phyloP scores from a whole-genome alignment of 2,797 vertebrate genomes.

The Neoniphon sammara region DNA sequence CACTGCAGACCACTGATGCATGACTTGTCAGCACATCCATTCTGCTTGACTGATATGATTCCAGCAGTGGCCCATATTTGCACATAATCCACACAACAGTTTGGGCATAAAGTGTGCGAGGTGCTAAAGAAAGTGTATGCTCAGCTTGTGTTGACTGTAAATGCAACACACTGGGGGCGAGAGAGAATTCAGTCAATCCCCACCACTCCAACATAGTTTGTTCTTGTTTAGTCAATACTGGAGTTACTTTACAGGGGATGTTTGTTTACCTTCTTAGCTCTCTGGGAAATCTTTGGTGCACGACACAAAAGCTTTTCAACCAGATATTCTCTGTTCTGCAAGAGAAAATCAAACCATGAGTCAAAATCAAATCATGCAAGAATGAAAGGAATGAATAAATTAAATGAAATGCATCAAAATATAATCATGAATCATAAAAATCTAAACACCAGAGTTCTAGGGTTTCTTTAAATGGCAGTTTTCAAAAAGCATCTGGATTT shows the following conservation, averaged over 20 bases:
- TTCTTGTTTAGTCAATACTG: conserved; percentile 68
- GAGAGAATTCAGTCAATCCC: conserved; percentile 45
- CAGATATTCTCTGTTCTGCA: conserved; percentile 97
- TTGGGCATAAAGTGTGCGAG: conserved; percentile 41
- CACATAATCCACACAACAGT: conserved; percentile 52
- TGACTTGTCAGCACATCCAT: conserved; percentile 35
- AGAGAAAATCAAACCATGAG: conserved; percentile 65
- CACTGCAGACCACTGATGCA: conserved; percentile 37
- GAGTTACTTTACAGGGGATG: conserved; percentile 50
- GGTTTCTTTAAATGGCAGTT: background rate
- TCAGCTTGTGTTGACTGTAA: conserved; percentile 70
- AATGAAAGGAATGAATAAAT: background rate
- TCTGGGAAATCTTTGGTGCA: conserved; percentile 95
- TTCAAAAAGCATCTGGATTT: background rate
- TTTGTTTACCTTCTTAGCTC: conserved; percentile 92
- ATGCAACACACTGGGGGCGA: conserved; percentile 53
- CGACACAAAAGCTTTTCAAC: conserved; percentile 94
- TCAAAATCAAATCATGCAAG: conserved; percentile 13
- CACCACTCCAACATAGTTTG: conserved; percentile 34
- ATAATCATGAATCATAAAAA: background rate
- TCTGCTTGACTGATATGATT: conserved; percentile 37
- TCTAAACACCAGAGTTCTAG: background rate
- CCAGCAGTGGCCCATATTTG: conserved; percentile 66
- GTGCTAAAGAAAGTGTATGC: conserved; percentile 42
- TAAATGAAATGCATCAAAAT: background rate